Evolutionary conservation across 2,113 vertebrate genomes (phyloP).

Genomic region (Cygnus atratus): DNA sequence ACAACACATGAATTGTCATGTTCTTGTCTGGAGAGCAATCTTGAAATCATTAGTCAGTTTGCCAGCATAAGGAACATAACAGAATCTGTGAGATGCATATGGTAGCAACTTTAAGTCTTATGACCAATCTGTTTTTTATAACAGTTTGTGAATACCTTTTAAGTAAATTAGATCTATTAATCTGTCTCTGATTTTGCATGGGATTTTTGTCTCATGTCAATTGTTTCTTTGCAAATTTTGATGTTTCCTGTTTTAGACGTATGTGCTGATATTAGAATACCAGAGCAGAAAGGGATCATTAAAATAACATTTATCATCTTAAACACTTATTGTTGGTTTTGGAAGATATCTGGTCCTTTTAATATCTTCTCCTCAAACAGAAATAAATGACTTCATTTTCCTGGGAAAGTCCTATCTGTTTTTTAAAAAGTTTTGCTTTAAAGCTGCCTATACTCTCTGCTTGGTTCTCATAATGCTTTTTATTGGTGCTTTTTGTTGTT

Average conservation of each 20-base stretch:
- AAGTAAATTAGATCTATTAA: slow-evolving; percentile 46
- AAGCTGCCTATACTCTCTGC: neutral
- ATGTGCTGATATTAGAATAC: neutral
- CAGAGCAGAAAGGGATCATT: neutral
- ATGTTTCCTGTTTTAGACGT: neutral
- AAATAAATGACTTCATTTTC: slow-evolving; percentile 20
- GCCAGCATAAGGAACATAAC: slow-evolving; percentile 39
- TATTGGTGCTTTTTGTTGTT: neutral
- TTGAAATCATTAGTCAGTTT: slow-evolving; percentile 33
- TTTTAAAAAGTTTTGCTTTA: neutral
- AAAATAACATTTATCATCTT: slow-evolving; percentile 16
- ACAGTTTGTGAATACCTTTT: slow-evolving; percentile 22
- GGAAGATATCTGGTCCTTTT: neutral
- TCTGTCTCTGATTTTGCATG: slow-evolving; percentile 6
- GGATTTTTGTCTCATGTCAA: neutral
- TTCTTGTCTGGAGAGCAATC: slow-evolving; percentile 33
- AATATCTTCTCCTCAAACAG: neutral
- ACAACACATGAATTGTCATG: slow-evolving; percentile 22
- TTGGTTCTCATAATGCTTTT: neutral
- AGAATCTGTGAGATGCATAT: slow-evolving; percentile 46
- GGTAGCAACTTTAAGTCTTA: slow-evolving; percentile 29
- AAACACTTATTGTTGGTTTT: neutral
- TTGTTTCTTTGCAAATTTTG: neutral
- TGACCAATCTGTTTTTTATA: slow-evolving; percentile 30
- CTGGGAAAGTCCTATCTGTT: neutral